Base-by-base conservation (phyloP, 2,888 invertebrate species). In the Nasonovia ribisnigri region DNA sequence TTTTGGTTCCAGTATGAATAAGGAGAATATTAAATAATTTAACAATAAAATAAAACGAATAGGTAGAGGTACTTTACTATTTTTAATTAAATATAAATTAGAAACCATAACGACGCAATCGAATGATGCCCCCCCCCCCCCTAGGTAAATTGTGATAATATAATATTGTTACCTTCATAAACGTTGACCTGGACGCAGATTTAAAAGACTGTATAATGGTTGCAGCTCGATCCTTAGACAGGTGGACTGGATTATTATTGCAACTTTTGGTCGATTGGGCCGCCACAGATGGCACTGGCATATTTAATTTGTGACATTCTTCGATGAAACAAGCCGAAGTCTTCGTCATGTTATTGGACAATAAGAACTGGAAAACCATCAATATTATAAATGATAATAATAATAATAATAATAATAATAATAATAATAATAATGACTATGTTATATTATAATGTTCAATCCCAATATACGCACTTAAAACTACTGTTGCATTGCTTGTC, bases 271-370 rank as follows among this genome's bases (percentile, higher is more conserved):
- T 48, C 29, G 84, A 10, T 60, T 90, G 3, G 20, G 20, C 36
- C 8, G 77, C 16, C 36, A 77, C 5, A 20, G 42, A 42, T 42
- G 93, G 93, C 4, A 8, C 57, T 11, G 90, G 57, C 93, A 90
- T 93, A 8, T 93, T 93, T 42, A 89, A 24, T 46, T 90, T 90
- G 29, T 20, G 20, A 3, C 93, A 93, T 46, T 93, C 93, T 4
- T 93, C 93, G 36, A 93, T 46, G 60, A 93, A 93, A 93, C 93
- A 93, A 60, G 84, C 86, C 29, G 89, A 86, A 11, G 93, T 93
- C 86, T 93, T 90, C 48, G 90, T 60, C 93, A 93, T 90, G 57
- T 93, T 86, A 20, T 93, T 93, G 84, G 86, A 93, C 89, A 90
- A 16, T 84, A 93, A 48, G 86, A 93, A 93, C 93, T 93, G 46